phyloP scores from a whole-genome alignment of 23 tunicate species.

The Styela plicata region DNA sequence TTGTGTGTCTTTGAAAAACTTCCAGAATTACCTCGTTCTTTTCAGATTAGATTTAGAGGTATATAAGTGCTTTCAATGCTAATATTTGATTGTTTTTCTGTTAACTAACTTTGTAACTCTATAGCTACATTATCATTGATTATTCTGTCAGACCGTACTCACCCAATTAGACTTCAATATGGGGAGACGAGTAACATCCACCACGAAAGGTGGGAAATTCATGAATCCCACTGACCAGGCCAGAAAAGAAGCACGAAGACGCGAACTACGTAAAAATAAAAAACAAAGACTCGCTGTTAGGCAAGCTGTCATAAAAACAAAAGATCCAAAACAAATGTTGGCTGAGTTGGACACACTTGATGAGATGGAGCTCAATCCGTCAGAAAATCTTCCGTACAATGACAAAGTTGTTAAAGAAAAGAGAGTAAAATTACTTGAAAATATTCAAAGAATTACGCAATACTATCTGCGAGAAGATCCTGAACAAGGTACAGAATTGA shows the following conservation, averaged over 20 bases:
- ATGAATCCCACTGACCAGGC: conserved; percentile 99
- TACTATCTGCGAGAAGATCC: conserved; percentile 83
- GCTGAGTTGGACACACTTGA: conserved; percentile 76
- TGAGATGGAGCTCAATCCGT: conserved; percentile 86
- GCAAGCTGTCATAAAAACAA: conserved; percentile 95
- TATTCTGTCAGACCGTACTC: too few relatives aligned
- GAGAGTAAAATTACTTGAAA: conserved; percentile 72
- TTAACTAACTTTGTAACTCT: too few relatives aligned
- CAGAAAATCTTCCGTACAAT: conserved; percentile 51
- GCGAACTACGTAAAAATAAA: conserved; percentile 88
- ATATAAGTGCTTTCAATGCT: too few relatives aligned
- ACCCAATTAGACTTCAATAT: conserved; percentile 17
- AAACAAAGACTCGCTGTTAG: conserved; percentile 88
- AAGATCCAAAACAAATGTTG: conserved; percentile 87
- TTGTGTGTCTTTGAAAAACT: too few relatives aligned
- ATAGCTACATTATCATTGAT: too few relatives aligned
- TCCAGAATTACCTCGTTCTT: too few relatives aligned
- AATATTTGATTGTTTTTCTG: too few relatives aligned
- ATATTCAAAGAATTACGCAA: conserved; percentile 63
- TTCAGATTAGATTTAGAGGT: too few relatives aligned
- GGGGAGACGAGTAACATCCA: conserved; percentile 81
- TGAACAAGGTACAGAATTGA: conserved; percentile 54
- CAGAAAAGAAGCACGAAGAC: conserved; percentile 83
- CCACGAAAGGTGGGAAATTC: conserved; percentile 99
- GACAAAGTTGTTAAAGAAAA: conserved; percentile 92